Evolutionary conservation across 2,888 invertebrate species (phyloP).

Genomic region (Leucophora obtusa): DNA sequence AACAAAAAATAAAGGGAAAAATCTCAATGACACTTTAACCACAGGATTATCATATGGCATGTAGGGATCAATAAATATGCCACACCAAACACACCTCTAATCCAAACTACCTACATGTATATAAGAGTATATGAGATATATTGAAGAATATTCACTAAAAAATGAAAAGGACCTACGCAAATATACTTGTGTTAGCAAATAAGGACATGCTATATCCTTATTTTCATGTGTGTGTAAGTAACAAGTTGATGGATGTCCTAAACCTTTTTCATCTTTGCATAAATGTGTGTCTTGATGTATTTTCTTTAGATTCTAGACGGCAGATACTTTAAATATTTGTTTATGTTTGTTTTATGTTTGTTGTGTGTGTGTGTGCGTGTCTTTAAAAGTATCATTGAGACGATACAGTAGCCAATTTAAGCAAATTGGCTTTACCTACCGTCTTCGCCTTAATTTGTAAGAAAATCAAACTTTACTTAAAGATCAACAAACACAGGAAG

Average conservation of each 20-base stretch:
- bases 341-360: slow-evolving; percentile 63
- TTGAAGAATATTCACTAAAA: neutral
- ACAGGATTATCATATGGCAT: slow-evolving; percentile 73
- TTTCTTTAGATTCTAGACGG: neutral
- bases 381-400: slow-evolving; percentile 55
- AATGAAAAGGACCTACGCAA: slow-evolving; percentile 29
- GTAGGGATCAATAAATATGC: slow-evolving; percentile 34
- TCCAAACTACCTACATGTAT: slow-evolving; percentile 21
- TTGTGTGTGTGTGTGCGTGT: slow-evolving; percentile 7
- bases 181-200: slow-evolving; percentile 24
- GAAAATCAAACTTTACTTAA: slow-evolving; percentile 56
- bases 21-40: slow-evolving; percentile 76
- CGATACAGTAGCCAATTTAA: slow-evolving; percentile 71
- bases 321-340: slow-evolving; percentile 42
- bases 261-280: slow-evolving; percentile 41
- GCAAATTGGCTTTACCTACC: slow-evolving; percentile 75
- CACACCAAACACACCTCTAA: slow-evolving; percentile 40
- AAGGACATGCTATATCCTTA: neutral
- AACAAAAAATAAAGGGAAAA: slow-evolving; percentile 67
- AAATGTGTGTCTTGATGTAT: slow-evolving; percentile 34
- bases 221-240: neutral
- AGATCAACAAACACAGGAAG: slow-evolving; percentile 54
- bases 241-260: slow-evolving; percentile 31
- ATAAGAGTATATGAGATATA: no score
- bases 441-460: slow-evolving; percentile 63